Evolutionary conservation across 1,140 invertebrate species (phyloP).

Genomic region (Cryptotermes secundus): DNA sequence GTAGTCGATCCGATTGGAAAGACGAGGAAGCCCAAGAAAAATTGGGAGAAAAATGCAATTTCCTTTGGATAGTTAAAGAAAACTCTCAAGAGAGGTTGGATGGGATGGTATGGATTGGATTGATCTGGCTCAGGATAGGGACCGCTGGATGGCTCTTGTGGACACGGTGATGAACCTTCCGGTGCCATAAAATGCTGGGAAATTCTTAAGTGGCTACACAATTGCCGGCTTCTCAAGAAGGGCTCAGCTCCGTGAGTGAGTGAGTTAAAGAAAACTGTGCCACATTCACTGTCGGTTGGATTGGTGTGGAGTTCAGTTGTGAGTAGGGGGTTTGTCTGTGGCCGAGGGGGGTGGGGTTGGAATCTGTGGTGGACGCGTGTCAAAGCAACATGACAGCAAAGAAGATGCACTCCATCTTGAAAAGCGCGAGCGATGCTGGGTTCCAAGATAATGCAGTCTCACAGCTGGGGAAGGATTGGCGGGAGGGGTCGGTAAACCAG

Average conservation of each 20-base stretch:
- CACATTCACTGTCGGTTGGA: not conserved
- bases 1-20: too few relatives aligned
- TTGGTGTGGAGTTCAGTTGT: not conserved
- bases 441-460: not conserved
- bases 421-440: slow-evolving; percentile 7
- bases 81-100: too few relatives aligned
- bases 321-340: not conserved
- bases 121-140: too few relatives aligned
- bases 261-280: not conserved
- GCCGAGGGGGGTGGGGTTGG: not conserved
- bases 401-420: slow-evolving; percentile 14
- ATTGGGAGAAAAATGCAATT: not conserved
- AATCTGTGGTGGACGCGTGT: not conserved
- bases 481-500: too few relatives aligned
- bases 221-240: too few relatives aligned
- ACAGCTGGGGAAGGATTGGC: not conserved
- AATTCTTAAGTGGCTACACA: too few relatives aligned
- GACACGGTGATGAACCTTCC: too few relatives aligned
- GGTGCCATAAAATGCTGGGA: too few relatives aligned
- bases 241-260: too few relatives aligned
- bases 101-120: too few relatives aligned
- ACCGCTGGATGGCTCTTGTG: too few relatives aligned
- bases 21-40: too few relatives aligned
- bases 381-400: not conserved
- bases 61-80: not conserved